Base-by-base conservation (phyloP, 1,140 invertebrate genomes). In the Conus ventricosus region DNA sequence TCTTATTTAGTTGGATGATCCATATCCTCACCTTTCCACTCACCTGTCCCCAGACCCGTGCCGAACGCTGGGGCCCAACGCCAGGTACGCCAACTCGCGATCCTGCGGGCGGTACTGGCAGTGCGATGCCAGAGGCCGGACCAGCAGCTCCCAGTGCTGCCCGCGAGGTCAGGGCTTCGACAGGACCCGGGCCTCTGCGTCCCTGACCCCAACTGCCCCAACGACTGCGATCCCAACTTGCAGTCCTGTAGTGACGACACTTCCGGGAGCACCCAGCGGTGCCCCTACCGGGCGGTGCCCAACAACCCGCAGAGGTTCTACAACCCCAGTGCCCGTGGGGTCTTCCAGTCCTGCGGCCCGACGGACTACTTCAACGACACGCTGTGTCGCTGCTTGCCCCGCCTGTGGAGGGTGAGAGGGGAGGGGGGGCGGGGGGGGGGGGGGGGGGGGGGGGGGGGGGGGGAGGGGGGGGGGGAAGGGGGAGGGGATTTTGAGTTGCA, bases 111-210 rank as follows among this genome's bases (percentile, higher is more conserved):
- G 63, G 4, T 88, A 84, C 51, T 88, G 67, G 27, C 39, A 83
- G 53, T 88, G 87, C 54, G 39, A 60, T 54, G 54, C 13, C 71
- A 25, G 39, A 11, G 81, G 63, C 4, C 13, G 10, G 54, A 71
- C 87, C 23, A 25, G 7, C 60, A 54, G 57, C 57, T 23, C 23
- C 3, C 15, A 20, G 51, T 88, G 87, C 67, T 88, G 87, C 51
- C 60, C 81, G n/a, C 80, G n/a, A 23, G 87, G 81, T 17, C 51
- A 75, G 63, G 60, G 81, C 27, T 88, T 88, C 53, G 63, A 88
- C 67, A 20, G 10, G 5, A 7, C 25, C 23, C n/a, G 23, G 15
- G 63, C 4, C 57, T 75, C 25, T 88, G 87, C 71, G 81, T 71
- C 63, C 25, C 60, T 23, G 75, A 87, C 85, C 6, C 15, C 75